phyloP scores from a whole-genome alignment of 2,888 invertebrate genomes.

The Himalopsyche japonica region DNA sequence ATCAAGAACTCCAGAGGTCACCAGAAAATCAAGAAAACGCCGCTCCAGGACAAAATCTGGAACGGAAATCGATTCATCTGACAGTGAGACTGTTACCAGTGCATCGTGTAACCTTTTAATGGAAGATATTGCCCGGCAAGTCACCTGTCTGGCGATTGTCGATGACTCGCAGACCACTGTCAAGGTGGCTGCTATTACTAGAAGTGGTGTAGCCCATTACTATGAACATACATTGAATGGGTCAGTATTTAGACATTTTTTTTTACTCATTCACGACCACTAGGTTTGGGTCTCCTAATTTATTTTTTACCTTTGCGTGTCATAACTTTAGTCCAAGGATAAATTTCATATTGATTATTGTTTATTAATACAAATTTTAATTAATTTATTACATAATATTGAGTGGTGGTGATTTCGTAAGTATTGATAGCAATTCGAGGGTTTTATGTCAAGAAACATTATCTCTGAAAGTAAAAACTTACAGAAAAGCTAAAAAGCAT shows the following conservation, averaged over 20 bases:
- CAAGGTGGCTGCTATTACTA: constrained; percentile 64
- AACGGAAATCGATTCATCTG: neutral
- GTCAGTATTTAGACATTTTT: constrained; percentile 49
- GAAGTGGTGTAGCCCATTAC: constrained; percentile 78
- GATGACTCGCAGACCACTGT: constrained; percentile 50
- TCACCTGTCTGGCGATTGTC: constrained; percentile 57
- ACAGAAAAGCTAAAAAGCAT: too few species aligned
- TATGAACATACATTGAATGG: constrained; percentile 79
- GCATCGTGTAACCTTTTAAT: constrained; percentile 54
- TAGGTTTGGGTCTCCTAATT: too few species aligned
- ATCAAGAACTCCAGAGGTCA: constrained; percentile 43
- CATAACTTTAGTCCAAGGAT: too few species aligned
- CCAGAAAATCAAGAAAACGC: constrained; percentile 46
- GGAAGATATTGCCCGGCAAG: constrained; percentile 67
- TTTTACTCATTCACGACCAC: too few species aligned
- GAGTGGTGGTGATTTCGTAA: too few species aligned
- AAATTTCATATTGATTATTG: too few species aligned
- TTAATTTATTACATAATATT: too few species aligned
- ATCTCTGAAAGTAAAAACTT: too few species aligned
- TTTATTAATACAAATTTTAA: too few species aligned
- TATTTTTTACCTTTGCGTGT: too few species aligned
- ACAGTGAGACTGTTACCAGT: constrained; percentile 8
- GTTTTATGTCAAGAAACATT: too few species aligned
- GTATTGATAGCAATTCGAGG: too few species aligned
- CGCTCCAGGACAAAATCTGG: constrained; percentile 48